These are phyloP conservation scores for Dicerorhinus sumatrensis DNA, from an alignment of 2,113 vertebrate species.

Conservation along the genomic window DNA sequence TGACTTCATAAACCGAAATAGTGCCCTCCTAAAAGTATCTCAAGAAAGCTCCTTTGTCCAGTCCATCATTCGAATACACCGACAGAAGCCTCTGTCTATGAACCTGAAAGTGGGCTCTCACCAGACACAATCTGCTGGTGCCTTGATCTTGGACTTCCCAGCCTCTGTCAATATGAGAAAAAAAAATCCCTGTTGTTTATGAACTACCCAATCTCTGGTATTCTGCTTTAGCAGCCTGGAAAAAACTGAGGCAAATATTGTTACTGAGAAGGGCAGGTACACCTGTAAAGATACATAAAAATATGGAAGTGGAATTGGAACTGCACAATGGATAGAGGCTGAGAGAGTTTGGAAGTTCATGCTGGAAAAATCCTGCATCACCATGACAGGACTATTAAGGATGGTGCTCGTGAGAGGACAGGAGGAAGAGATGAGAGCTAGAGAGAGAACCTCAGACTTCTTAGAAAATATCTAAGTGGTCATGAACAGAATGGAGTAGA, in stretches of 20 bases:
- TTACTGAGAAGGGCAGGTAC: not conserved
- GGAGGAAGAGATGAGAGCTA: not conserved
- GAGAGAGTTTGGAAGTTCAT: not conserved
- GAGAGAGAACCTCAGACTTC: not conserved
- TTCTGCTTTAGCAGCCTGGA: not conserved
- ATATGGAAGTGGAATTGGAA: not conserved
- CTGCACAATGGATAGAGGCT: not conserved
- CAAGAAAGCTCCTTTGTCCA: not conserved
- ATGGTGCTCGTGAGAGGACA: not conserved
- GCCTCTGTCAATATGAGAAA: not conserved
- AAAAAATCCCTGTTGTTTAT: not conserved
- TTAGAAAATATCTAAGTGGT: not conserved
- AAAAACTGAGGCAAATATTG: not conserved
- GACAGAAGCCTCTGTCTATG: not conserved
- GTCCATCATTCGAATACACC: not conserved
- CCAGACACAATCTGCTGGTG: not conserved
- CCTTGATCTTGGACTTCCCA: not conserved
- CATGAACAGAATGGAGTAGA: too few relatives aligned
- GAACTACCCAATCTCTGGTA: not conserved
- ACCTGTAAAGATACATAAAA: not conserved
- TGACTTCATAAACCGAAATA: not conserved
- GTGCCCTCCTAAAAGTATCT: not conserved
- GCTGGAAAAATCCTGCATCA: not conserved
- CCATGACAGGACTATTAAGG: not conserved
- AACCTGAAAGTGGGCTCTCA: not conserved